phyloP scores from a whole-genome alignment of 1,140 invertebrate genomes.

The Caenorhabditis brenneri region DNA sequence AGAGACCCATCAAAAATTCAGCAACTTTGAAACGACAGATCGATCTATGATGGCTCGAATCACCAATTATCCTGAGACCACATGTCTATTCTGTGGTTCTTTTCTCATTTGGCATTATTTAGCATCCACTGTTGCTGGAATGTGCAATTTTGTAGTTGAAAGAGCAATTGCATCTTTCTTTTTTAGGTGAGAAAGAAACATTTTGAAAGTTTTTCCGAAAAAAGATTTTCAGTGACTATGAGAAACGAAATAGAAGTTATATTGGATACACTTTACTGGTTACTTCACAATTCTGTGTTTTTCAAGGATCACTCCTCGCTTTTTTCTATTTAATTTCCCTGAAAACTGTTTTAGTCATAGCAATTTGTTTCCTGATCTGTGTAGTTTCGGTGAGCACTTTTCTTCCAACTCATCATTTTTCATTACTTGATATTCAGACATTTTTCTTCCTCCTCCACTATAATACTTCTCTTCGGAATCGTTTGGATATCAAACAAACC shows the following conservation, averaged over 20 bases:
- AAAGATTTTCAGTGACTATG: not conserved
- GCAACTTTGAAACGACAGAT: not conserved
- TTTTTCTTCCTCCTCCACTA: conserved; percentile 18
- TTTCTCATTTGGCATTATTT: not conserved
- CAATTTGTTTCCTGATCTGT: not conserved
- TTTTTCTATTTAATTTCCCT: conserved; percentile 10
- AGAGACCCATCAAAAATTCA: not conserved
- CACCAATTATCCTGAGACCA: not conserved
- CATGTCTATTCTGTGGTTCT: not conserved
- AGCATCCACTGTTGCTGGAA: not conserved
- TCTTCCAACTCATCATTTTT: not conserved
- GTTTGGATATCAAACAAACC: not conserved
- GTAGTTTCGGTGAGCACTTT: not conserved
- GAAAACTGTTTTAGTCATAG: not conserved
- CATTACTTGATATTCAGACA: not conserved
- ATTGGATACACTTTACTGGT: not conserved
- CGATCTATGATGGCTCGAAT: not conserved
- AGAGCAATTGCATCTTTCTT: not conserved
- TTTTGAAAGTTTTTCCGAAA: not conserved
- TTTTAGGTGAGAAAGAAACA: not conserved
- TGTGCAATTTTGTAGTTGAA: not conserved
- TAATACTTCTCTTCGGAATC: not conserved
- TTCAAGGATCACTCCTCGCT: not conserved
- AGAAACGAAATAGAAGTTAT: not conserved
- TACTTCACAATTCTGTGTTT: not conserved